These are phyloP conservation scores for Pocillopora grandis DNA, from an alignment of 92 coral and sea anemone genomes.

Conservation along the genomic window DNA sequence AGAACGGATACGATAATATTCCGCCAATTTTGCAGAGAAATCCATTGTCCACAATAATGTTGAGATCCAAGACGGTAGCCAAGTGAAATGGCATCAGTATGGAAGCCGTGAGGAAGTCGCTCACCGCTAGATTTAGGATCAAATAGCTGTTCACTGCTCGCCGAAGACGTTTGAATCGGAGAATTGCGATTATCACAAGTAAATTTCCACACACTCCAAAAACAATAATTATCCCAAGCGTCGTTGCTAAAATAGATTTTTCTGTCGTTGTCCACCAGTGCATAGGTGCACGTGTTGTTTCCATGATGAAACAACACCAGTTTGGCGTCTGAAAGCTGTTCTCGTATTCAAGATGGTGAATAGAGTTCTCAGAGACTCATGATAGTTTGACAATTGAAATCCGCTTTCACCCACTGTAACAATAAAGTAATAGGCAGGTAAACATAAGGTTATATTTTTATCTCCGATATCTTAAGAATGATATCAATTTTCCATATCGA, in stretches of 20 bases:
- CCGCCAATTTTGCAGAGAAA: slow-evolving; percentile 59
- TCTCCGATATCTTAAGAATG: background rate
- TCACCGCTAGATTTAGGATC: slow-evolving; percentile 58
- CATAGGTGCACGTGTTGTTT: background rate
- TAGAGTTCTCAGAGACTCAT: background rate
- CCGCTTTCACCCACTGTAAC: background rate
- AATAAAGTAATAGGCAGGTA: background rate
- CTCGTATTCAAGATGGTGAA: too few relatives aligned
- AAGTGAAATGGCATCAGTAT: slow-evolving; percentile 64
- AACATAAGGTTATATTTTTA: too few relatives aligned
- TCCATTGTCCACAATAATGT: slow-evolving; percentile 49
- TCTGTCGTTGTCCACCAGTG: slow-evolving; percentile 31
- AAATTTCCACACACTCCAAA: slow-evolving; percentile 64
- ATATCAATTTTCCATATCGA: too few relatives aligned
- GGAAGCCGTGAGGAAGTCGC: slow-evolving; percentile 54
- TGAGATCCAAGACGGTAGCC: slow-evolving; percentile 50
- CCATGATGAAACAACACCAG: slow-evolving; percentile 1
- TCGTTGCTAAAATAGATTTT: slow-evolving; percentile 19
- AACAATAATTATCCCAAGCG: slow-evolving; percentile 47
- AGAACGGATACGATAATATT: slow-evolving; percentile 63
- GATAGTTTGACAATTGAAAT: background rate
- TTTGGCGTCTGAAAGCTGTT: too few relatives aligned
- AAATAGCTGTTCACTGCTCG: slow-evolving; percentile 50
- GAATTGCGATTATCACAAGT: slow-evolving; percentile 47
- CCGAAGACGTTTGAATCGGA: slow-evolving; percentile 59